Base-by-base conservation (phyloP, 2,888 invertebrate genomes). In the Leuctra nigra region DNA sequence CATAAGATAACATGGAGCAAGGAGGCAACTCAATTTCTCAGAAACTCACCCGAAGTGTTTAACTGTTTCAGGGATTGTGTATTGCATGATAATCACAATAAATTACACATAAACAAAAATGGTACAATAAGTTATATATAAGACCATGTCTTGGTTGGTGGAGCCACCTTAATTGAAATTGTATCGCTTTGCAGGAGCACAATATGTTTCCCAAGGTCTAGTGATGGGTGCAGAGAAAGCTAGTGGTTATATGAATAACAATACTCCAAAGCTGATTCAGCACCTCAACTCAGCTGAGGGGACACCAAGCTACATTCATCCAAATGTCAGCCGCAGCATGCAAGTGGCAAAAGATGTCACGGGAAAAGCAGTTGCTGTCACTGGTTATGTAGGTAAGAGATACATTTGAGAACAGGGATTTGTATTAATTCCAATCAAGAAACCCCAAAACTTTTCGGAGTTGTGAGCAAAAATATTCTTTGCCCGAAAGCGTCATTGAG, bases 271-370 rank as follows among this genome's bases (percentile, higher is more conserved):
- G 65, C 65, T 86, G 13, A 77, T 82, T 22, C 75, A 78, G 1
- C 76, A 75, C 62, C 72, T 86, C 61, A 67, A 70, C 4, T 69
- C n/a, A n/a, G n/a, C 73, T 61, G 69, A 73, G 56, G 67, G 70
- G 1, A 68, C 75, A 2, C 75, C 79, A 1, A 72, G 73, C 47
- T 71, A 74, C 1, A 69, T 79, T 14, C 77, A 78, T 54, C 79
- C 78, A 1, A 73, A 76, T n/a, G 74, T 86, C 3, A 74, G 74
- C 60, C 77, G 74, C 63, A 76, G 80, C 3, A 71, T 82, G 29
- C 75, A 80, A 64, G 79, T 84, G 59, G 84, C 85, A 0, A 80
- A 84, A 66, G 76, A 75, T 62, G 84, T 86, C 9, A 82, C 84
- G 1, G 78, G 79, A 58, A 80, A 75, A 35, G 86, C 86, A 7